These are phyloP conservation scores for Choloepus didactylus DNA, from an alignment of 2,797 vertebrate genomes.

Conservation along the genomic window DNA sequence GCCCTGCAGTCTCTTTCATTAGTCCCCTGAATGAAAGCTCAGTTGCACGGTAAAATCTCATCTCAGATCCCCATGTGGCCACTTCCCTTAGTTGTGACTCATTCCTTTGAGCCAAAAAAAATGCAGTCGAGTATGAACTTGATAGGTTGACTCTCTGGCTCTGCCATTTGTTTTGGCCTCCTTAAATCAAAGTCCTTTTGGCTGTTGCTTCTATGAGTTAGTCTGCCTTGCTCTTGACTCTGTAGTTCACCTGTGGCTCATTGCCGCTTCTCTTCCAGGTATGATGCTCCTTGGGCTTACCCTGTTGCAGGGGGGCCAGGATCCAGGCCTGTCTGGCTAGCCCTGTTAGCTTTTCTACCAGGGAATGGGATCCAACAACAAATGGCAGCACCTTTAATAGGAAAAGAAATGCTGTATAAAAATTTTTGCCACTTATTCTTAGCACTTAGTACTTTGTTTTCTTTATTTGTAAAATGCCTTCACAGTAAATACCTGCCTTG, in stretches of 20 bases:
- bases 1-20: neutral
- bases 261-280: neutral
- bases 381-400: neutral
- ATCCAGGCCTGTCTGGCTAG: conserved; percentile 13
- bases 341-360: neutral
- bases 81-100: neutral
- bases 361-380: neutral
- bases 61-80: neutral
- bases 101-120: neutral
- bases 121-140: neutral
- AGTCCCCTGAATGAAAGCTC: neutral
- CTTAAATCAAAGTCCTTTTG: neutral
- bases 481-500: conserved; percentile 42
- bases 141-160: neutral
- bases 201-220: neutral
- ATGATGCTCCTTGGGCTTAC: neutral
- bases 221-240: neutral
- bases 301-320: neutral
- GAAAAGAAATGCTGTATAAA: neutral
- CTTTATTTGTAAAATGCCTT: conserved; percentile 30
- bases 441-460: conserved; percentile 35
- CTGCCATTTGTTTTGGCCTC: neutral
- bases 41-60: neutral
- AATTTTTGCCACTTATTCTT: conserved; percentile 22
- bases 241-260: neutral